Base-by-base conservation (phyloP, 2,888 invertebrate genomes). In the Erynnis tages region DNA sequence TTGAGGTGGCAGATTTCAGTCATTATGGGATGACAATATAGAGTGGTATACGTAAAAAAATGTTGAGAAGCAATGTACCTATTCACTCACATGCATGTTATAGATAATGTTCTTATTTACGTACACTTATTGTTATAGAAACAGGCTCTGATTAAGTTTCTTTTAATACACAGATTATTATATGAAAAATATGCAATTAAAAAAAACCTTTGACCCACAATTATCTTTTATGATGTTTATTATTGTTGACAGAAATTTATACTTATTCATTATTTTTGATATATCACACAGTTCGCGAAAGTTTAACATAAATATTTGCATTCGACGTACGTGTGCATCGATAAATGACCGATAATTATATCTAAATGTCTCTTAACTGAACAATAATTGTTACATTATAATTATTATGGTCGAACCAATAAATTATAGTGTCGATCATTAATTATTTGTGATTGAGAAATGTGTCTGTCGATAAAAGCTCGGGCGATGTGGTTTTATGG, bases 381-480 rank as follows among this genome's bases (percentile, higher is more conserved):
- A 81, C 81, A 80, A 81, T 87, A 72, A 86, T 82, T 82, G 82
- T 84, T 76, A 86, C 82, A 85, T 73, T 85, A 83, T 80, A 84
- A 87, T 87, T 82, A 85, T 84, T 79, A 79, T 78, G 75, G 73
- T 72, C 66, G 63, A 59, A 59, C 58, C 75, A 78, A 79, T 87
- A 83, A 83, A 83, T 87, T 77, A 82, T 73, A 60, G 62, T 61
- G 71, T 71, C 70, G 53, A 57, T 69, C 82, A 75, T 82, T 82
- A 78, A 82, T 84, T 80, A 76, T 71, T 62, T 60, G 53, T 80
- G 80, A 81, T 84, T 85, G 82, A 80, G 81, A 80, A 84, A 82
- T 82, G 79, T 58, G 72, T 76, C 72, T 68, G 56, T 41, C 54
- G 78, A 80, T 81, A 78, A 60, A 53, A 53, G 47, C 54, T 21